These are phyloP conservation scores for Platynereis dumerilii DNA, from an alignment of 2,888 invertebrate species.

Conservation along the genomic window DNA sequence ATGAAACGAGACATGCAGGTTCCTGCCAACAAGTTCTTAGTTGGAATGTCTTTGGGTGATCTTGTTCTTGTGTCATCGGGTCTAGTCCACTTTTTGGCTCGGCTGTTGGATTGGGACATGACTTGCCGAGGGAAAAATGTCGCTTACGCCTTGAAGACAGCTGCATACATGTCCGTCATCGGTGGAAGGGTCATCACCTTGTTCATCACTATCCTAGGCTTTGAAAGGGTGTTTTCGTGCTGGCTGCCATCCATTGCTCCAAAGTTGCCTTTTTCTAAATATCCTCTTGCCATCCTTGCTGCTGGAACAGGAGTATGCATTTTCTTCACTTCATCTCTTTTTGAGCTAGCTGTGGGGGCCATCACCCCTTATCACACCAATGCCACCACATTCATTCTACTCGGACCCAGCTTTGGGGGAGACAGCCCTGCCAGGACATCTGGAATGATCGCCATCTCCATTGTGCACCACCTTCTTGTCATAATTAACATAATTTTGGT, in stretches of 20 bases:
- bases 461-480: too few species aligned
- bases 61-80: neutral
- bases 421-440: too few species aligned
- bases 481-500: too few species aligned
- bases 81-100: neutral
- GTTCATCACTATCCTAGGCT: neutral
- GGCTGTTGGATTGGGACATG: neutral
- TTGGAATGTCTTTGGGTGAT: neutral
- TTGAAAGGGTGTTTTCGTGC: neutral
- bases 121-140: neutral
- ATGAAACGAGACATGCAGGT: neutral
- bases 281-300: neutral
- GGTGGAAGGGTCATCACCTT: neutral
- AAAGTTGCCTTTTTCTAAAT: neutral
- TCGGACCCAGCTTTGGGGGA: neutral
- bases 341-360: neutral
- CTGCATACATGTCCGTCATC: neutral
- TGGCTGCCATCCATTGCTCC: neutral
- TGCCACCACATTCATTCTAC: neutral
- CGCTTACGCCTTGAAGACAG: neutral
- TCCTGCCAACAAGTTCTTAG: neutral
- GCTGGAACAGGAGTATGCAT: neutral
- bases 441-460: too few species aligned
- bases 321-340: neutral
- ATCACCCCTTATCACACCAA: constrained; percentile 6